These are phyloP conservation scores for Cacoxenus indagator DNA, from an alignment of 2,888 invertebrate species.

Conservation along the genomic window DNA sequence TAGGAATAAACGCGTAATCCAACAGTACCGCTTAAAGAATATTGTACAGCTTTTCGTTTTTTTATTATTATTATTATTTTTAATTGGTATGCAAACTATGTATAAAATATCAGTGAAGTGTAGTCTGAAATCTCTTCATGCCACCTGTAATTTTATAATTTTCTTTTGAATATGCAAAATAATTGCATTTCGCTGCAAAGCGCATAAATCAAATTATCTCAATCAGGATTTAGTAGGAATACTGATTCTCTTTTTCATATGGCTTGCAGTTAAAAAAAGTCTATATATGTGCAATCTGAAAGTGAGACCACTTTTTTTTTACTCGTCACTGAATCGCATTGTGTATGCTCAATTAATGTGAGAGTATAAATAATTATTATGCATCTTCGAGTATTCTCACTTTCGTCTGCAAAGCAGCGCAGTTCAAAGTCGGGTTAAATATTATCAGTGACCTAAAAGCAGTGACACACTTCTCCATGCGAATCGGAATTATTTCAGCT, in stretches of 20 bases:
- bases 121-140: too few relatives aligned
- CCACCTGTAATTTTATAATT: too few relatives aligned
- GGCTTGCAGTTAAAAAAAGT: background rate
- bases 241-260: too few relatives aligned
- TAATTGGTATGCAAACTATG: too few relatives aligned
- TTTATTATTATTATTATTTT: background rate
- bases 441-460: background rate
- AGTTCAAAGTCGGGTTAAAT: background rate
- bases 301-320: too few relatives aligned
- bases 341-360: too few relatives aligned
- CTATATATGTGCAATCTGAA: too few relatives aligned
- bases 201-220: background rate
- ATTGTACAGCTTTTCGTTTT: background rate
- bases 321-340: too few relatives aligned
- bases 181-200: background rate
- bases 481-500: background rate
- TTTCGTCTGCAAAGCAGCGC: background rate
- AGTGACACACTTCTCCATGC: background rate
- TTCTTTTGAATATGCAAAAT: background rate
- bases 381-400: too few relatives aligned
- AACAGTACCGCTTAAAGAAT: background rate
- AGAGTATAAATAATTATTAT: too few relatives aligned
- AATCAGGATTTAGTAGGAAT: background rate
- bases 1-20: conserved; percentile 34
- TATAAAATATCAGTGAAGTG: too few relatives aligned